Base-by-base conservation (phyloP, 2,113 vertebrate genomes). In the Entomyzon cyanotis region DNA sequence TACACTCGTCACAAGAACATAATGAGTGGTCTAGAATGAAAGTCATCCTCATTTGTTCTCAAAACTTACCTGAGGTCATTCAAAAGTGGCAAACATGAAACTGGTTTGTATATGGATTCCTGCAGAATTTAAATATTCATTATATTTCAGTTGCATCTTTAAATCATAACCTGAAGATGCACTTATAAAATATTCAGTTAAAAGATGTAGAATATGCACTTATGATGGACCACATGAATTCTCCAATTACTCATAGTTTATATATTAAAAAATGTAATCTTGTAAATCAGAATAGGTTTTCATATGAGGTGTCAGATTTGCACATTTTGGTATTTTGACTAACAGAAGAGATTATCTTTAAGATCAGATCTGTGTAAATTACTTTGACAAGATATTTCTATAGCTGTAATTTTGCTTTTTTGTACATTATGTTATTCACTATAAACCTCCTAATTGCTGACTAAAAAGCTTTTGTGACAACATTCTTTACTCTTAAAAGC, bases 1-100 rank as follows among this genome's bases (percentile, higher is more conserved):
- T 64, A 7, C 25, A 21, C 33, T 35, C 5, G 5, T 47, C 4
- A 1, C 0, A 1, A 22, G 16, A 89, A 73, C 30, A 20, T 25
- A 70, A 41, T 8, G 7, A 4, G 8, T 12, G 4, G 12, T n/a
- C 13, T 49, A 44, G 16, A 19, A 12, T 20, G 7, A 62, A 74
- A 41, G 17, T 53, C 53, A 53, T 4, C 13, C 6, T 68, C 19
- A 28, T 58, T 87, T 47, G 1, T 62, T 80, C 35, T 64, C 55
- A 65, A 80, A 20, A 10, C 3, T 49, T 37, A 77, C 19, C 2
- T 19, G 49, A 60, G 9, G 11, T 35, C 35, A 83, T 42, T 63
- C 55, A 71, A 18, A 25, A 83, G 25, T 23, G 20, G 6, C 7
- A 68, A 83, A 68, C 12, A 27, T 62, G 37, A 83, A 64, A 42